Evolutionary conservation across 2,888 invertebrate species (phyloP), one percentile per base, ranked within the genome.

Genomic region (Ectemnius continuus): DNA sequence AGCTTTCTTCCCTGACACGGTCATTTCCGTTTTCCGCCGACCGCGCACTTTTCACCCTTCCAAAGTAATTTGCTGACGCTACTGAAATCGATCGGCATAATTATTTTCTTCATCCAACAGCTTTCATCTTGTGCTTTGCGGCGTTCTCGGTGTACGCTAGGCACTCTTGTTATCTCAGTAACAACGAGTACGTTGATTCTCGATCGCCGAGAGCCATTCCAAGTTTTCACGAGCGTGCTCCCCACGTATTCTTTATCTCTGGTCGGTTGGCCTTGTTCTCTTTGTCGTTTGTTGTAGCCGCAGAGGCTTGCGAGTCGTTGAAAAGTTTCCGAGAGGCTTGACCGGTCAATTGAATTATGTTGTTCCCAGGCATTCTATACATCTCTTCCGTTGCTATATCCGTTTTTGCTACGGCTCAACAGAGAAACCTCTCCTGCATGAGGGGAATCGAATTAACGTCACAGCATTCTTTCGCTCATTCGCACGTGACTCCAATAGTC

Each of bases 361-460:
- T 14, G 59, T 18, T 48, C 23, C 36, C 18, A 45, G 61, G 61
- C 61, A 16, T 46, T 18, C 20, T 14, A 28, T 60, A 28, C 36
- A 23, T 23, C 3, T 23, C 23, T 23, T 23, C 3, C 23, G 23
- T 23, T 23, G 23, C 23, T 23, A 23, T 28, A 11, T 58, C 23
- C 23, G 18, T 20, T 5, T 11, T 23, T 4, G 16, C 14, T 14
- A 11, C 23, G 58, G 8, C 4, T 23, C 14, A 58, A 16, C 14
- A 13, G 11, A 6, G 36, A 36, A 36, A 36, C 8, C 36, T 8
- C 11, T 36, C 36, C 36, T 36, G 11, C 36, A 52, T 16, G 71
- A 71, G 75, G 68, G 61, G 70, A 80, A 83, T 79, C 70, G 70
- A 73, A 78, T 80, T 80, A 80, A 70, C 78, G 80, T 80, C 78